phyloP scores from a whole-genome alignment of 2,797 vertebrate genomes.

The Pampus argenteus region DNA sequence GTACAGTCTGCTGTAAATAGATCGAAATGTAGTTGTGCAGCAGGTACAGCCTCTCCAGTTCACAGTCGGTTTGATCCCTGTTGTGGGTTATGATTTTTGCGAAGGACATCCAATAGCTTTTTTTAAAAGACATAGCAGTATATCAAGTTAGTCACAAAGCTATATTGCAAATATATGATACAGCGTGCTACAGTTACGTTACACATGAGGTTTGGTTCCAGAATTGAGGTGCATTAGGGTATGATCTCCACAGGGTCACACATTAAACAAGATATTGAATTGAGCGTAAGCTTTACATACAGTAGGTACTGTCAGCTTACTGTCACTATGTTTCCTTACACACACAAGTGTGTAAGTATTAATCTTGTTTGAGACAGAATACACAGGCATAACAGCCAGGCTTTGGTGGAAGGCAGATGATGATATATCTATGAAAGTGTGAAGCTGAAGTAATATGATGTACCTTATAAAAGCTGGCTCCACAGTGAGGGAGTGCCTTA shows the following conservation, averaged over 20 bases:
- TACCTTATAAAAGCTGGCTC: constrained; percentile 81
- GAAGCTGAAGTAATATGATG: constrained; percentile 81
- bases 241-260: constrained; percentile 60
- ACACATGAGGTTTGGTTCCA: constrained; percentile 13
- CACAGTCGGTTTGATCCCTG: constrained; percentile 36
- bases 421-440: constrained; percentile 82
- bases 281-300: constrained; percentile 71
- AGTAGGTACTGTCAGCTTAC: constrained; percentile 78
- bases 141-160: background rate
- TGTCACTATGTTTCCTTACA: constrained; percentile 76
- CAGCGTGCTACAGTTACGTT: background rate
- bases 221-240: constrained; percentile 42
- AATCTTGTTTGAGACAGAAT: constrained; percentile 82
- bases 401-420: constrained; percentile 79
- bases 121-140: constrained; percentile 5
- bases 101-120: constrained; percentile 46
- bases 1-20: constrained; percentile 31
- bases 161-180: background rate
- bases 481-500: constrained; percentile 76
- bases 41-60: constrained; percentile 12
- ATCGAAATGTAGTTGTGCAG: constrained; percentile 18
- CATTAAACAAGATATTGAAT: constrained; percentile 73
- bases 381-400: constrained; percentile 70
- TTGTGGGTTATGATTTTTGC: constrained; percentile 3
- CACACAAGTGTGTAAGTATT: constrained; percentile 70